Percentiles rank a stretch among this genome's conserved stretches.
Conservation (phyloP, 2,113 vertebrate species). For the Halcyon senegalensis region DNA sequence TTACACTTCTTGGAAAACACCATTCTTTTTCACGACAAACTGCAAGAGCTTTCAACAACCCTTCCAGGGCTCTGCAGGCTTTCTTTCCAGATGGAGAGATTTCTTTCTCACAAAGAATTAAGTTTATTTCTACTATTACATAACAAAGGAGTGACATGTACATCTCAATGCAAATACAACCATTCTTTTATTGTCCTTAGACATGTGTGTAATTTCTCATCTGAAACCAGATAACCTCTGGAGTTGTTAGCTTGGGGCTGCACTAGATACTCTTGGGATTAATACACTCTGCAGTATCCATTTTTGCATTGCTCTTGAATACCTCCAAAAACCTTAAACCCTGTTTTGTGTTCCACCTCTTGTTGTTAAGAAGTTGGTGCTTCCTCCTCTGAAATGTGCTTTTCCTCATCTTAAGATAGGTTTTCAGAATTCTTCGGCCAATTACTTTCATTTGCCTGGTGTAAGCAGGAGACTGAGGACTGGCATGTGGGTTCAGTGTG, state of each 20-base stretch:
- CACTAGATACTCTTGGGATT: neutral
- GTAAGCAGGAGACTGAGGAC: neutral
- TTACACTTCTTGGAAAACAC: neutral
- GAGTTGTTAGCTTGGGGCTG: neutral
- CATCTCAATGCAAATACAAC: neutral
- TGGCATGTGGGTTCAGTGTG: rapidly evolving
- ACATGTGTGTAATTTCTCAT: neutral
- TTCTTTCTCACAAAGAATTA: neutral
- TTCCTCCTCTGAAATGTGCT: neutral
- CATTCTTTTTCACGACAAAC: neutral
- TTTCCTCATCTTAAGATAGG: neutral
- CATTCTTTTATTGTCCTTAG: neutral
- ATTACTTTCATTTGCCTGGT: neutral
- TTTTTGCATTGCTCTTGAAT: neutral
- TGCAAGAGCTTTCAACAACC: neutral
- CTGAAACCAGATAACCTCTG: conserved; percentile 14
- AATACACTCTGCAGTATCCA: neutral
- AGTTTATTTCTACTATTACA: neutral
- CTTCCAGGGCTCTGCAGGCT: neutral
- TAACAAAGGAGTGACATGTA: neutral
- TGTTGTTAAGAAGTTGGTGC: neutral
- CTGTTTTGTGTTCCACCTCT: neutral
- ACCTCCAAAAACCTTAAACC: neutral
- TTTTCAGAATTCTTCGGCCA: neutral
- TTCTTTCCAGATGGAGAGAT: neutral